phyloP scores from a whole-genome alignment of 2,797 vertebrate species.

The Potorous gilbertii region DNA sequence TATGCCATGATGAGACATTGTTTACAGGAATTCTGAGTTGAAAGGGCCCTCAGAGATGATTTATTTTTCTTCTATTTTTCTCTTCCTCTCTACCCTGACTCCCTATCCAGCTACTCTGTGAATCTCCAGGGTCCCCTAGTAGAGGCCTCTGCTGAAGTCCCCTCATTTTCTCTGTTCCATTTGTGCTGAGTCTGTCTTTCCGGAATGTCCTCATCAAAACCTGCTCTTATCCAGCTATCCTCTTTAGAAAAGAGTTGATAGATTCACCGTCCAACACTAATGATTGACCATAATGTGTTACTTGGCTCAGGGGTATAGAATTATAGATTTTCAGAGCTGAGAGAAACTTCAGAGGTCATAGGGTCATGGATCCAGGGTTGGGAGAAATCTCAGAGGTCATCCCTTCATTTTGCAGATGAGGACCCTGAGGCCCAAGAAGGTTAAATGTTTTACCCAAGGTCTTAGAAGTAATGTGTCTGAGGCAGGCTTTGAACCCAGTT shows the following conservation, averaged over 20 bases:
- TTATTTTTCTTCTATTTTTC: not conserved
- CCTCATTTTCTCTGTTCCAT: not conserved
- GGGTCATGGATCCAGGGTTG: not conserved
- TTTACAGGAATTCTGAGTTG: not conserved
- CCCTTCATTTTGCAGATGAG: not conserved
- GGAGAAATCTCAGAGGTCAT: not conserved
- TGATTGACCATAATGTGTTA: not conserved
- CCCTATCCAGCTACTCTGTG: not conserved
- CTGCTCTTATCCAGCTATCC: not conserved
- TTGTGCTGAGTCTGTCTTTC: not conserved
- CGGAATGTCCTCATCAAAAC: not conserved
- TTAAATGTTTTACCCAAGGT: not conserved
- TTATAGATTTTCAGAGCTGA: not conserved
- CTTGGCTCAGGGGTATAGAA: not conserved
- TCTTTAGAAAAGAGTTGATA: not conserved
- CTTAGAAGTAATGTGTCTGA: not conserved
- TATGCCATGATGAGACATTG: not conserved
- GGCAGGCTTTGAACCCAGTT: not conserved
- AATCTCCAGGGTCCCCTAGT: not conserved
- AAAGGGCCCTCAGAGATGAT: not conserved
- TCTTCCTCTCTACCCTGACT: not conserved
- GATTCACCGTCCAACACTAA: not conserved
- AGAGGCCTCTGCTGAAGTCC: not conserved
- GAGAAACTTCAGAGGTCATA: not conserved
- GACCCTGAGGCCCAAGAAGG: not conserved